Evolutionary conservation across 2,888 invertebrate species (phyloP), one percentile per base, ranked within the genome.

Genomic region (Nymphalis polychloros): DNA sequence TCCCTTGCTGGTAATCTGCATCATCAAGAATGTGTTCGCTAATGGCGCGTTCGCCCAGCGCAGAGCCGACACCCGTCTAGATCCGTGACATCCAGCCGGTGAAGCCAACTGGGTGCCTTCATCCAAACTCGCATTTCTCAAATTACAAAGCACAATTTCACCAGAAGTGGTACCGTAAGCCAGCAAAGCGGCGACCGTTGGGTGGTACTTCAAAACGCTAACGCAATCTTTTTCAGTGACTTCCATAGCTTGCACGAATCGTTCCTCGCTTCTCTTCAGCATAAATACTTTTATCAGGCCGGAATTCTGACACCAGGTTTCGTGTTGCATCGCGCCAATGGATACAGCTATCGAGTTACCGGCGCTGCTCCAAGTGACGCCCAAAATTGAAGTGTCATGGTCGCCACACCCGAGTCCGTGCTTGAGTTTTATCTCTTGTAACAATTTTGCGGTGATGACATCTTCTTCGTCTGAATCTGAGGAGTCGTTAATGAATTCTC

Each of bases 381-480:
- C 83, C 0, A 92, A 70, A 2, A 91, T 80, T 0, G 85, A 81
- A 0, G 84, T 72, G 8, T 82, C 79, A 59, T 81, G 78, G n/a
- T 91, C 91, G 0, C 90, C 91, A 0, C 83, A 81, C 0, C 88
- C 89, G 7, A 80, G 60, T 0, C 74, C 75, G 1, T 87, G 85
- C 1, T 76, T 78, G 0, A 84, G 70, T 7, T 80, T 80, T 0
- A 91, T 78, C 70, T 89, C 87, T 72, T 91, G 90, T 2, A 88
- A 73, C 0, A 89, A 49, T 59, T 86, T 88, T 0, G 89, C 88
- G 0, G 73, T 62, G 0, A 87, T 16, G 0, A 77, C 68, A 0
- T 90, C 91, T 6, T 90, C 92, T 2, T 89, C 89, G 0, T 92
- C 92, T 0, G 89, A 88, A 67, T 92, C 92, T 0, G 90, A 89